Evolutionary conservation across 2,888 invertebrate species (phyloP).

Genomic region (Chironomus tentans): DNA sequence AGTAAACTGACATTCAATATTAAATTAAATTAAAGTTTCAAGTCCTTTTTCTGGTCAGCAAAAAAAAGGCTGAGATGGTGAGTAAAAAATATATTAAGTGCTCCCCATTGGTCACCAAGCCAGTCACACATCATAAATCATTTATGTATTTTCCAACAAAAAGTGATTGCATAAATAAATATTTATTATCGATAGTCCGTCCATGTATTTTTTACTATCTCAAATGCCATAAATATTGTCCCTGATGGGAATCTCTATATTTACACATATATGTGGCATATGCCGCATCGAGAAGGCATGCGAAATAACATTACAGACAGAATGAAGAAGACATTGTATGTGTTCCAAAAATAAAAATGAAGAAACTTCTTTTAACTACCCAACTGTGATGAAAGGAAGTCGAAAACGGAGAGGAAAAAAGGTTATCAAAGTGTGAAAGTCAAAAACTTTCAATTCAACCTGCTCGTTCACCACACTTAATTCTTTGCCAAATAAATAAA

Average conservation of each 20-base stretch:
- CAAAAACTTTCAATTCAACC: background rate
- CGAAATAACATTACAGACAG: background rate
- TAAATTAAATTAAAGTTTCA: background rate
- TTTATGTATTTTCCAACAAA: background rate
- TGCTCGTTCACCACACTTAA: background rate
- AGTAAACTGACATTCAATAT: background rate
- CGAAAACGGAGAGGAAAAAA: background rate
- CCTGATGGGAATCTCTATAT: background rate
- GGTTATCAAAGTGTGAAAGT: too few relatives aligned
- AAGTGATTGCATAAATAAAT: constrained; percentile 4
- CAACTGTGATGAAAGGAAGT: background rate
- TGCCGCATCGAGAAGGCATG: too few relatives aligned
- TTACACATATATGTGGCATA: background rate
- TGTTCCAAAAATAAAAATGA: background rate
- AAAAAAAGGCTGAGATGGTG: too few relatives aligned
- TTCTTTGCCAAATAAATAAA: background rate
- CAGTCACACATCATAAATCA: background rate
- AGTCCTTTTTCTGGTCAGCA: too few relatives aligned
- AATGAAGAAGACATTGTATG: background rate
- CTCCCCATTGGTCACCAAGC: background rate
- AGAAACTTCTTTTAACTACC: background rate
- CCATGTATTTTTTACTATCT: background rate
- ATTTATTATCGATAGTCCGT: constrained; percentile 2
- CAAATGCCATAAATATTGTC: background rate
- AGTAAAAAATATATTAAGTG: background rate